Evolutionary conservation across 2,797 vertebrate genomes (phyloP).

Genomic region (Alca torda): DNA sequence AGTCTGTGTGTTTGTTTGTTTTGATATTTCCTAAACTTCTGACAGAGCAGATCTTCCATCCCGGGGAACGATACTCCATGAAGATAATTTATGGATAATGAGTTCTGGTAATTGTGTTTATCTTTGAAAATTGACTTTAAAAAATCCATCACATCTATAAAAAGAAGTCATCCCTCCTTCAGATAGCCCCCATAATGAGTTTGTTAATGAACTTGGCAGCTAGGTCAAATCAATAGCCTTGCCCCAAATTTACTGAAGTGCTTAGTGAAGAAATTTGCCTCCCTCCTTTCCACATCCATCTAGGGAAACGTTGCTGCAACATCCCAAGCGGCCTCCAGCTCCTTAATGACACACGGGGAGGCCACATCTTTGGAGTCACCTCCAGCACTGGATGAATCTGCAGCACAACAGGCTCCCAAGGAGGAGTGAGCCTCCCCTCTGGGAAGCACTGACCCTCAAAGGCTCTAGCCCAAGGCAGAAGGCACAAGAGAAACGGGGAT

Average conservation of each 20-base stretch:
- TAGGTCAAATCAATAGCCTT: not conserved
- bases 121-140: not conserved
- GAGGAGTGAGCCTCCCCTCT: not conserved
- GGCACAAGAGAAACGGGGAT: not conserved
- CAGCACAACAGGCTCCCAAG: not conserved
- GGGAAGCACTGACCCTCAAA: not conserved
- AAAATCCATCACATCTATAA: not conserved
- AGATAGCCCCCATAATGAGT: not conserved
- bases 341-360: accelerated
- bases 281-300: not conserved
- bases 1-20: not conserved
- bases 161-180: not conserved
- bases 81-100: not conserved
- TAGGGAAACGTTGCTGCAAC: not conserved
- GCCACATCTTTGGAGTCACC: not conserved
- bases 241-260: not conserved
- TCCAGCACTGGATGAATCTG: not conserved
- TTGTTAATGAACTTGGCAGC: not conserved
- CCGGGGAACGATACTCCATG: not conserved
- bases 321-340: not conserved
- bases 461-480: not conserved
- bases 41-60: not conserved
- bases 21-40: conserved; percentile 19
- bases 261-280: not conserved
- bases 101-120: not conserved